A percentile compares a stretch with the other conserved stretches of the same genome.
Evolutionary conservation across 2,113 vertebrate genomes (phyloP).

Genomic region (Alosa alosa): DNA sequence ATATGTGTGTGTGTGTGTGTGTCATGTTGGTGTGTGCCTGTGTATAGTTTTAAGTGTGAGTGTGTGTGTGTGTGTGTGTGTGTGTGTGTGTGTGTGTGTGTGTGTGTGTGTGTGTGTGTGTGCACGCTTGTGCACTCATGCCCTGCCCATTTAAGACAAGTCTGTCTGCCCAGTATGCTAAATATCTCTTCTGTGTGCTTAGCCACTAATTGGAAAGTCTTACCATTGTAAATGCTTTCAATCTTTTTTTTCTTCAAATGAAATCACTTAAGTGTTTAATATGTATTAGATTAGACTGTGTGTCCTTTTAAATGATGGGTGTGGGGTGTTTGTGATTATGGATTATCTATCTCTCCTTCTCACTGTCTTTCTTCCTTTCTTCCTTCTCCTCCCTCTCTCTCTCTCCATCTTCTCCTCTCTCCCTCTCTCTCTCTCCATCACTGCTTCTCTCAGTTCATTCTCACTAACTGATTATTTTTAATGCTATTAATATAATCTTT

Average conservation of each 20-base stretch:
- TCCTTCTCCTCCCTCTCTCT: not conserved
- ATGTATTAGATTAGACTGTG: conserved; percentile 42
- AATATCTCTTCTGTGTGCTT: conserved; percentile 25
- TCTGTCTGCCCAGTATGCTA: conserved; percentile 44
- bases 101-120: not conserved
- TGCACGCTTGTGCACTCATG: not conserved
- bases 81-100: not conserved
- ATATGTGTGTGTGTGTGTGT: not conserved
- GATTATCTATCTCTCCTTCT: conserved; percentile 13
- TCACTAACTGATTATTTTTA: too few species aligned
- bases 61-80: not conserved
- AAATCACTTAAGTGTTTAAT: conserved; percentile 38
- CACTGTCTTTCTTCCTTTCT: not conserved
- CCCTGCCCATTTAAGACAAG: conserved; percentile 51
- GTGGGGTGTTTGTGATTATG: conserved; percentile 41
- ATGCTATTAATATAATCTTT: too few species aligned
- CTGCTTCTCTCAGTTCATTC: too few species aligned
- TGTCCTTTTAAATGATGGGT: conserved; percentile 28
- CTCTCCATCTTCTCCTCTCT: too few species aligned
- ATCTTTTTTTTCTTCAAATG: conserved; percentile 30
- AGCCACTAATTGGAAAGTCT: conserved; percentile 48
- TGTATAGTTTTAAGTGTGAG: not conserved
- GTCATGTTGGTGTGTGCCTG: not conserved
- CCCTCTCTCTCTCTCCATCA: too few species aligned
- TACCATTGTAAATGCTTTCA: conserved; percentile 47